A percentile compares a stretch with the other conserved stretches of the same genome.
phyloP scores from a whole-genome alignment of 2,113 vertebrate species.

The Hypomesus transpacificus region DNA sequence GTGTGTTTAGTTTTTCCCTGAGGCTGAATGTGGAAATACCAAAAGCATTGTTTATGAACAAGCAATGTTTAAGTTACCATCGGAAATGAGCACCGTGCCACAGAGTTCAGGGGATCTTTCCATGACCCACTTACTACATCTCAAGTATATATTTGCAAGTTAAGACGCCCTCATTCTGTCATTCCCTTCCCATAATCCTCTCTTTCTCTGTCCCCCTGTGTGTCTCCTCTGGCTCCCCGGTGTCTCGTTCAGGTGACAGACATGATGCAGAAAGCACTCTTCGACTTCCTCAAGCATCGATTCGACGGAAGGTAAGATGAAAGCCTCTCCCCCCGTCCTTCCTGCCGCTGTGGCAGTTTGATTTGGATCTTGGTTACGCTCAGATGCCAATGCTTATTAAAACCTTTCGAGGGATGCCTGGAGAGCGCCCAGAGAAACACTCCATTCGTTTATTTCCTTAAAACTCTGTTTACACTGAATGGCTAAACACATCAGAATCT shows the following conservation, averaged over 20 bases:
- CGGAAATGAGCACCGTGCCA: too few species aligned
- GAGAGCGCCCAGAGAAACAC: neutral
- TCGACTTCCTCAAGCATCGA: conserved; percentile 94
- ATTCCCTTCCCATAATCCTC: neutral
- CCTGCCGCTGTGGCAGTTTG: too few species aligned
- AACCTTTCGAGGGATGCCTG: neutral
- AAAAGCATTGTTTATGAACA: too few species aligned
- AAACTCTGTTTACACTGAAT: neutral
- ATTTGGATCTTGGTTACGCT: neutral
- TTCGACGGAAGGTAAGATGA: conserved; percentile 89
- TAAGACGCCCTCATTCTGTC: neutral
- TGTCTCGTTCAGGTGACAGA: conserved; percentile 82
- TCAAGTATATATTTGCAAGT: too few species aligned
- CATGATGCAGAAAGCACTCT: conserved; percentile 98
- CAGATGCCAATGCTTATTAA: neutral
- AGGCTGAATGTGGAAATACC: too few species aligned
- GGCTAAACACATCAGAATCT: neutral
- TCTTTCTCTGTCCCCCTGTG: neutral
- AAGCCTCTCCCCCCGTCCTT: neutral
- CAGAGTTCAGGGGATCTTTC: neutral
- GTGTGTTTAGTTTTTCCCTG: too few species aligned
- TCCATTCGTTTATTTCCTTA: neutral
- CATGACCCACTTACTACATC: too few species aligned
- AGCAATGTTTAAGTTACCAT: too few species aligned
- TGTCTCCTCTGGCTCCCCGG: neutral